These are phyloP conservation scores for Myanophis thanlyinensis DNA, from an alignment of 2,113 vertebrate species.

Conservation along the genomic window DNA sequence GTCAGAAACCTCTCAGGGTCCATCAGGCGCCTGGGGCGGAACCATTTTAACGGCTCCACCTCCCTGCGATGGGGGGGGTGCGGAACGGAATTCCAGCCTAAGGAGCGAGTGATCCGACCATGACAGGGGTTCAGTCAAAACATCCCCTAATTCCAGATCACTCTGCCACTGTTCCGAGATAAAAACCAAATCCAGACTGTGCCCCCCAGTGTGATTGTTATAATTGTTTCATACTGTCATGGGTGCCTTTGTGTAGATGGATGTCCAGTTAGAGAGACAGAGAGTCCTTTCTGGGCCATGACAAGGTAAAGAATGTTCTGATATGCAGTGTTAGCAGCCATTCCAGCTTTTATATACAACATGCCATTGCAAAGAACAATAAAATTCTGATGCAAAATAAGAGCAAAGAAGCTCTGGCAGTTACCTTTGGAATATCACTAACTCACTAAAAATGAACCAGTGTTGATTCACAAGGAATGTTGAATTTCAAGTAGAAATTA, in stretches of 20 bases:
- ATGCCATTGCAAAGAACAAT: background rate
- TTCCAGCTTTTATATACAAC: background rate
- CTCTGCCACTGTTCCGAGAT: no score
- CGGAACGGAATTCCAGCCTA: no score
- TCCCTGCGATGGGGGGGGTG: no score
- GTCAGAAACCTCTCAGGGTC: no score
- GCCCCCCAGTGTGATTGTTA: no score
- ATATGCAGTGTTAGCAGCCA: background rate
- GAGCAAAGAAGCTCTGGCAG: background rate
- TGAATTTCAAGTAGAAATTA: background rate
- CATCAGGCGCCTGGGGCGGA: no score
- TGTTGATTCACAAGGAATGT: background rate
- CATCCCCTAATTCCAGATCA: no score
- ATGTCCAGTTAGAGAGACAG: background rate
- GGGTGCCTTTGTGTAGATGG: background rate
- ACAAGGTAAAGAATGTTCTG: background rate
- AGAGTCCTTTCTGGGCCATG: background rate
- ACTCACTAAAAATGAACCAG: background rate
- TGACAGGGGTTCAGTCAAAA: no score
- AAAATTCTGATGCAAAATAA: background rate
- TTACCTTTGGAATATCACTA: background rate
- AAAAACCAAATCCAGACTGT: no score
- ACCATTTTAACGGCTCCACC: no score
- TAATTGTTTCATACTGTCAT: background rate
- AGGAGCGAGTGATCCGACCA: no score